Percentiles rank a stretch among this genome's conserved stretches.
Evolutionary conservation across 1,140 invertebrate species (phyloP).

Genomic region (Hermetia illucens): DNA sequence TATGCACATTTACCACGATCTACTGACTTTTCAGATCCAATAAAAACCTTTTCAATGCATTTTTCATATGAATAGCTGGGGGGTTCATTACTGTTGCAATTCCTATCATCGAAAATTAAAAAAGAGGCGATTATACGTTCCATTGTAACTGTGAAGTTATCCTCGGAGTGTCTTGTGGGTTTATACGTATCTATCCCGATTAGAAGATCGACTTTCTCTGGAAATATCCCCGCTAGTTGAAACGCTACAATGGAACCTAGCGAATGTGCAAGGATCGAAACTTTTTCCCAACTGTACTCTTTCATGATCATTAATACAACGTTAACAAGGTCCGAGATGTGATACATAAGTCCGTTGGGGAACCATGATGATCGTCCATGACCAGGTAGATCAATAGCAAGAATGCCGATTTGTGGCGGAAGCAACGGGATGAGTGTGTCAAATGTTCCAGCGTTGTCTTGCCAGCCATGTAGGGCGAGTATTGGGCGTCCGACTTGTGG

Average conservation of each 20-base stretch:
- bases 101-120: conserved; percentile 30
- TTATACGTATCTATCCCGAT: conserved; percentile 47
- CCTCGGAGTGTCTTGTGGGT: conserved; percentile 27
- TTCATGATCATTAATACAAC: conserved; percentile 41
- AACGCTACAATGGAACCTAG: conserved; percentile 45
- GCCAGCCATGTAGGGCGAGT: conserved; percentile 59
- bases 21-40: conserved; percentile 35
- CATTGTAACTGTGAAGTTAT: conserved; percentile 14
- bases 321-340: conserved; percentile 37
- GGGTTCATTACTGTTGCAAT: conserved; percentile 31
- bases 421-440: conserved; percentile 49
- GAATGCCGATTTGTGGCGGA: conserved; percentile 37
- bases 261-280: conserved; percentile 52
- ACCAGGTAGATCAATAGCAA: conserved; percentile 53
- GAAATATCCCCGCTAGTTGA: conserved; percentile 40
- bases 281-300: conserved; percentile 51
- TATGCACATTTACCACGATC: conserved; percentile 35
- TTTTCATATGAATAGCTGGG: conserved; percentile 45
- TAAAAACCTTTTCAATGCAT: conserved; percentile 36
- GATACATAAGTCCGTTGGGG: conserved; percentile 45
- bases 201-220: conserved; percentile 42
- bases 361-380: conserved; percentile 56
- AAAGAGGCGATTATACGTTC: conserved; percentile 31
- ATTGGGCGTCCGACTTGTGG: conserved; percentile 44
- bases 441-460: conserved; percentile 60